Evolutionary conservation across 2,797 vertebrate genomes (phyloP).

Genomic region (Cryptoprocta ferox): DNA sequence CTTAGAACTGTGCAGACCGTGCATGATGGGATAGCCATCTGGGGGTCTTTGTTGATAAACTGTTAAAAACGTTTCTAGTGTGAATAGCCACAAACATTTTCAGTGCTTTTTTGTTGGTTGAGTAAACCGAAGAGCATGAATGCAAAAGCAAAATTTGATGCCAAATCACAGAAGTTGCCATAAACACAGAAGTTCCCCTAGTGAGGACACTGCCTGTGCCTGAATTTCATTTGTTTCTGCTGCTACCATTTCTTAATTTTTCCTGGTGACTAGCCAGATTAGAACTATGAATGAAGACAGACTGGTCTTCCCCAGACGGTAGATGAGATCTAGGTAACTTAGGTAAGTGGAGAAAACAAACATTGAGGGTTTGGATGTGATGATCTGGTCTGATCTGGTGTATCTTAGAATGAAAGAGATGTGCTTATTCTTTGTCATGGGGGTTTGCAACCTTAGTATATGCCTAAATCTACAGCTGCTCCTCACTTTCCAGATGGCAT

Average conservation of each 20-base stretch:
- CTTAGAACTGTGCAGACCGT: constrained; percentile 80
- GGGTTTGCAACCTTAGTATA: constrained; percentile 81
- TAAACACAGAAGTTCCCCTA: constrained; percentile 84
- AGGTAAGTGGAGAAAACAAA: constrained; percentile 59
- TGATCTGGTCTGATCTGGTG: constrained; percentile 39
- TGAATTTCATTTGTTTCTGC: constrained; percentile 83
- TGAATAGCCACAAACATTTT: constrained; percentile 85
- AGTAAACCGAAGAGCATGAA: constrained; percentile 83
- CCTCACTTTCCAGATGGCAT: constrained; percentile 83
- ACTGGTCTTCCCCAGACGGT: constrained; percentile 56
- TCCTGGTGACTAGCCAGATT: constrained; percentile 81
- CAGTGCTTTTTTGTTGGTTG: constrained; percentile 85
- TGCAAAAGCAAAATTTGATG: constrained; percentile 83
- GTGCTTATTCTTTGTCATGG: constrained; percentile 77
- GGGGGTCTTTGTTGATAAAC: constrained; percentile 85
- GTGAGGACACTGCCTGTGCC: constrained; percentile 84
- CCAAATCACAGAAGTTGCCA: constrained; percentile 85
- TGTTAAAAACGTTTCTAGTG: constrained; percentile 84
- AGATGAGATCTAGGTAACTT: constrained; percentile 49
- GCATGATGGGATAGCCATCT: constrained; percentile 83
- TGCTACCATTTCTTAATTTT: constrained; percentile 78
- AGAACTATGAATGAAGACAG: constrained; percentile 74
- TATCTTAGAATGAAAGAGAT: constrained; percentile 60
- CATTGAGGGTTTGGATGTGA: background rate
- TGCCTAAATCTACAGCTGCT: constrained; percentile 83